Evolutionary conservation across 2,888 invertebrate genomes (phyloP).

Genomic region (Orchesella flavescens): DNA sequence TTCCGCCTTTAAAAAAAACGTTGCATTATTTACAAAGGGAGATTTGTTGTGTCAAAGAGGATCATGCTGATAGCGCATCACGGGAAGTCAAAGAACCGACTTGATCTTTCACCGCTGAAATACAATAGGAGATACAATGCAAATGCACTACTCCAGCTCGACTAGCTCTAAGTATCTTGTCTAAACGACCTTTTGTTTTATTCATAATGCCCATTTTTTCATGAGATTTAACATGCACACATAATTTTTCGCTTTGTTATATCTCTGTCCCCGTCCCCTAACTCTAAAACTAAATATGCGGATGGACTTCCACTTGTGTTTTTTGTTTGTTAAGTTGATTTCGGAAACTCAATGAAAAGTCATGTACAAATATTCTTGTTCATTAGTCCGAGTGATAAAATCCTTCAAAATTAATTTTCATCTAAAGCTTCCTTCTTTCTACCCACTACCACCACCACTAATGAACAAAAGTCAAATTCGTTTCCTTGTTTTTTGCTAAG

Average conservation of each 20-base stretch:
- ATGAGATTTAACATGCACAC: slow-evolving; percentile 34
- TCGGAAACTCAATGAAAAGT: neutral
- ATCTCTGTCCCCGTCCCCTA: too few species aligned
- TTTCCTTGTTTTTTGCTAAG: slow-evolving; percentile 4
- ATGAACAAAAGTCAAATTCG: too few species aligned
- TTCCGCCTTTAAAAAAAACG: too few species aligned
- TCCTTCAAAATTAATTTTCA: slow-evolving; percentile 12
- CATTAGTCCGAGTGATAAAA: slow-evolving; percentile 4
- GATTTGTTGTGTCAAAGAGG: neutral
- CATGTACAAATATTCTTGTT: neutral
- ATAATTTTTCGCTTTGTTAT: neutral
- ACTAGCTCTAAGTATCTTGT: neutral
- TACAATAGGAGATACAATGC: neutral
- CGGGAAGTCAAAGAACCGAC: neutral
- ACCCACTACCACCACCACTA: too few species aligned
- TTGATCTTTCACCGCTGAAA: slow-evolving; percentile 22
- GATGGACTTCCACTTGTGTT: neutral
- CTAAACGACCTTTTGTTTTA: slow-evolving; percentile 58
- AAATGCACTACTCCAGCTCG: too few species aligned
- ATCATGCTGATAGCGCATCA: neutral
- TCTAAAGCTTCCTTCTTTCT: too few species aligned
- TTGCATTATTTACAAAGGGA: too few species aligned
- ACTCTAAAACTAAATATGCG: neutral
- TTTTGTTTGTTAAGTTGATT: neutral
- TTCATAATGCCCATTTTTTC: slow-evolving; percentile 44